Evolutionary conservation across 2,888 invertebrate species (phyloP).

Genomic region (Asteroscopus sphinx): DNA sequence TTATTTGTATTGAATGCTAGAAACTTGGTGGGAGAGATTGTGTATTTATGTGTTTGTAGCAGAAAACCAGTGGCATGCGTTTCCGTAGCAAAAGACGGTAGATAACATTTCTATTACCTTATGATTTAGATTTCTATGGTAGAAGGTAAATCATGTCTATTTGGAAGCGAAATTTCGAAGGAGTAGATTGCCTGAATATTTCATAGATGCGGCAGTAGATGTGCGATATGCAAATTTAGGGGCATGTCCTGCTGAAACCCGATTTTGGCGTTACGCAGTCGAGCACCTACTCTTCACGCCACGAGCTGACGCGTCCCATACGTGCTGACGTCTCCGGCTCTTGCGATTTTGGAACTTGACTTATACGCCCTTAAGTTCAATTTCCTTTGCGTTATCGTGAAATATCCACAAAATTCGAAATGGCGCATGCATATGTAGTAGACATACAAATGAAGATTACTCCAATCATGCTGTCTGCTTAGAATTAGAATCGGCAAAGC

Average conservation of each 20-base stretch:
- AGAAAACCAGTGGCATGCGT: too few relatives aligned
- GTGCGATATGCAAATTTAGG: constrained; percentile 73
- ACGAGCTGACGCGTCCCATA: constrained; percentile 64
- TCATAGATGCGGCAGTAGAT: constrained; percentile 63
- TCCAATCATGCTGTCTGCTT: constrained; percentile 56
- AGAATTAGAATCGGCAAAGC: constrained; percentile 50
- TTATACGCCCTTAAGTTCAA: constrained; percentile 47
- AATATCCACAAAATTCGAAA: constrained; percentile 56
- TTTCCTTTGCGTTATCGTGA: constrained; percentile 43
- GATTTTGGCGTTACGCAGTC: constrained; percentile 71
- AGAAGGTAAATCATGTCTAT: constrained; percentile 44
- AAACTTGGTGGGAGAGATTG: too few relatives aligned
- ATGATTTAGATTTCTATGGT: constrained; percentile 62
- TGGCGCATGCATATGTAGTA: constrained; percentile 64
- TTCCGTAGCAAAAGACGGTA: too few relatives aligned
- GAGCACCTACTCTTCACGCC: constrained; percentile 67
- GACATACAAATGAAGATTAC: constrained; percentile 62
- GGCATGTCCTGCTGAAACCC: constrained; percentile 71
- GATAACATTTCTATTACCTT: too few relatives aligned
- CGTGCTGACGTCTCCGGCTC: constrained; percentile 37
- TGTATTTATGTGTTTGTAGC: too few relatives aligned
- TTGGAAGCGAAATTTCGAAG: constrained; percentile 64
- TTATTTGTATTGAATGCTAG: too few relatives aligned
- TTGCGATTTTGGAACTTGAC: constrained; percentile 47
- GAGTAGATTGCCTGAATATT: constrained; percentile 71